Evolutionary conservation across 1,140 invertebrate species (phyloP), one percentile per base, ranked within the genome.

Genomic region (Drosophila insularis): DNA sequence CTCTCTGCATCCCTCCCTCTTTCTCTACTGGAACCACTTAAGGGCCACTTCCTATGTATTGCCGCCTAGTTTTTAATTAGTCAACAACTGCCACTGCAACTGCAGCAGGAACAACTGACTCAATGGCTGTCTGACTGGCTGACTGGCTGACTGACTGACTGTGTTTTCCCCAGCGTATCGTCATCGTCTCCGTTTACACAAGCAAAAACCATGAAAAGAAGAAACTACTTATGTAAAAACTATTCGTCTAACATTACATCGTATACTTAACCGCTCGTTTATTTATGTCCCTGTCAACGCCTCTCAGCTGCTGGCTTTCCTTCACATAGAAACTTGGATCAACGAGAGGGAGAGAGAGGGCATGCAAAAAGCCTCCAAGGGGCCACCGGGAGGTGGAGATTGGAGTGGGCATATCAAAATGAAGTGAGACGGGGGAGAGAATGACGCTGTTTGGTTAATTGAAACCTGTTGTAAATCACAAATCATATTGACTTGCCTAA

Each of bases 391-490:
- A 17, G 27, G n/a, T 17, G 8, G n/a, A 35, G 40, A 11, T 17
- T 10, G 10, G 62, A 32, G 31, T 27, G 55, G 56, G 21, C n/a
- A 2, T 21, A 21, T 21, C 21, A 21, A 21, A 21, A 21, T 21
- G 21, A 21, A 21, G 21, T 21, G 21, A 1, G 21, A 5, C 27
- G 27, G 27, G 27, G 8, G 17, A 8, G 43, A 21, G 2, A 11
- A 19, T 8, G 8, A 8, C 21, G 43, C 14, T 17, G 17, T 46
- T 54, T 54, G 68, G 74, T 73, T 79, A 79, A 79, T 79, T 79
- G 76, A 79, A 79, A 79, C 76, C 76, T 79, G 76, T 79, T 79
- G 76, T 79, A 79, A 79, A 79, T 79, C 76, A 79, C 76, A 75
- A 79, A 79, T 79, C 76, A 76, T 76, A 68, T 75, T 71, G 73